These are phyloP conservation scores for Drosophila picticornis DNA, from an alignment of 2,888 invertebrate species.

Conservation along the genomic window DNA sequence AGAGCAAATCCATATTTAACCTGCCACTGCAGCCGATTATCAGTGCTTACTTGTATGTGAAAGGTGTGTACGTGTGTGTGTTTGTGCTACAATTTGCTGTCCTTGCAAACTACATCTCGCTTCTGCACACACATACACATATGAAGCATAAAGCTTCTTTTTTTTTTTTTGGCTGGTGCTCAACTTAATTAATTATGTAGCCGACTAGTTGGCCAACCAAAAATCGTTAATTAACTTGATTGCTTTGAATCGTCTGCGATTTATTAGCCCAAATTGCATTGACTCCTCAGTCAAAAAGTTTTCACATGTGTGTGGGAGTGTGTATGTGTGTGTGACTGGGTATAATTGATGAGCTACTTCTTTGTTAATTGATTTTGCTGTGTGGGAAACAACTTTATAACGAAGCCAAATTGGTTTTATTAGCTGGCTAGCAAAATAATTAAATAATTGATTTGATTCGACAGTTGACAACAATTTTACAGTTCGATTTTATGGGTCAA, in stretches of 20 bases:
- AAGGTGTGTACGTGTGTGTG: conserved; percentile 7
- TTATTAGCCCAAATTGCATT: conserved; percentile 69
- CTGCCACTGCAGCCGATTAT: conserved; percentile 33
- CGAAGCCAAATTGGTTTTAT: conserved; percentile 63
- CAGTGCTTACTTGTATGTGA: conserved; percentile 1
- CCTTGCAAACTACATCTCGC: conserved; percentile 26
- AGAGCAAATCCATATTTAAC: neutral
- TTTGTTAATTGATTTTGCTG: conserved; percentile 71
- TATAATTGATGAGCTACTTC: conserved; percentile 70
- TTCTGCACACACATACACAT: conserved; percentile 2
- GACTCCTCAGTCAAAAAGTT: conserved; percentile 62
- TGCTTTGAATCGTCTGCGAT: conserved; percentile 74
- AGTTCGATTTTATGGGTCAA: conserved; percentile 31
- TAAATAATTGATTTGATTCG: conserved; percentile 51
- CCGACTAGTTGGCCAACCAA: conserved; percentile 61
- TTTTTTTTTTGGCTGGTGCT: conserved; percentile 46
- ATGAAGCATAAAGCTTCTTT: neutral
- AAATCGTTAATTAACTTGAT: conserved; percentile 81
- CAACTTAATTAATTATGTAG: conserved; percentile 80
- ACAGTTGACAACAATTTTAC: conserved; percentile 31
- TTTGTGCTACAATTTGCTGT: conserved; percentile 37
- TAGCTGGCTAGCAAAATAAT: conserved; percentile 49
- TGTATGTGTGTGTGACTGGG: conserved; percentile 7
- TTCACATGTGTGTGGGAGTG: conserved; percentile 12
- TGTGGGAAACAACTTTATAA: conserved; percentile 45